Conservation (phyloP, 2,113 vertebrate species). For the Cryptomyrus ogoouensis region DNA sequence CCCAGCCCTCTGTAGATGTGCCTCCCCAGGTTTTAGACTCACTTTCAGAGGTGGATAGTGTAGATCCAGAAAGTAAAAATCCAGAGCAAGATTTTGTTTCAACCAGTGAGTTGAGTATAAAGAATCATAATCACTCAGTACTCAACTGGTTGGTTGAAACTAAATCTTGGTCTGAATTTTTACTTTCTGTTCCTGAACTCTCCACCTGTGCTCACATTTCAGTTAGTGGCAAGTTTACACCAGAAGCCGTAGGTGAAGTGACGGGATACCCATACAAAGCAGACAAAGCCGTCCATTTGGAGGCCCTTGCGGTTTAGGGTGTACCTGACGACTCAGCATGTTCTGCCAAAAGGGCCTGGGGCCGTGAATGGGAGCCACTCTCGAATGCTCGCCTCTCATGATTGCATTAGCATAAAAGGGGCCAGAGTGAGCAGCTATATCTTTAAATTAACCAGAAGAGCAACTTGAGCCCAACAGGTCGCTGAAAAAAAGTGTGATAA, state of each 20-base stretch:
- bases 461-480: background rate
- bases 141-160: background rate
- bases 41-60: background rate
- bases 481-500: background rate
- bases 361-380: background rate
- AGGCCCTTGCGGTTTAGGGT: background rate
- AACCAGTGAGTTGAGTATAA: background rate
- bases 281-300: background rate
- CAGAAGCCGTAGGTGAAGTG: background rate
- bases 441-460: background rate
- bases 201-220: background rate
- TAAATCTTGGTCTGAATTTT: background rate
- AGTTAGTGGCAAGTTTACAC: background rate
- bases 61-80: background rate
- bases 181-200: background rate
- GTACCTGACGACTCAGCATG: background rate
- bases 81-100: background rate
- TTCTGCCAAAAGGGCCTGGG: background rate
- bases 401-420: constrained; percentile 4
- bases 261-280: background rate
- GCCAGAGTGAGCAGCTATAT: background rate
- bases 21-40: background rate
- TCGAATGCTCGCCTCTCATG: background rate
- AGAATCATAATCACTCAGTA: background rate
- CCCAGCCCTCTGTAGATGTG: background rate